Evolutionary conservation across 2,113 vertebrate genomes (phyloP).

Genomic region (Tachysurus fulvidraco): DNA sequence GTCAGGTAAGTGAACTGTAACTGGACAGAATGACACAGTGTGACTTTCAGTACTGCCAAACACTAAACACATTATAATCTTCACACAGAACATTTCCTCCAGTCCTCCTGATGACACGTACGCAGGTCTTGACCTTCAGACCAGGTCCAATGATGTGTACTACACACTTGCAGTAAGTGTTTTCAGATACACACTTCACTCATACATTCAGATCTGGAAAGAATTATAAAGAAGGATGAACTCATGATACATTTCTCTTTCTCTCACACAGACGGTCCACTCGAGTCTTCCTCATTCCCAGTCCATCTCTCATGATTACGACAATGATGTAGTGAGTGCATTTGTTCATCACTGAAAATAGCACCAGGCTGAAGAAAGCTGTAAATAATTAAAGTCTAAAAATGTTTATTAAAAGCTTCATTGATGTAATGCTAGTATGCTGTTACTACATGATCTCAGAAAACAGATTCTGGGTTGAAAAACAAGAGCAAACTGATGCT

Average conservation of each 20-base stretch:
- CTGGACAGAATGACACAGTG: neutral
- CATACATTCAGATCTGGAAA: neutral
- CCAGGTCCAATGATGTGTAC: slow-evolving; percentile 8
- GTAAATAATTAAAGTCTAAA: too few species aligned
- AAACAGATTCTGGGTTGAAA: too few species aligned
- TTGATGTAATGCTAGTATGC: neutral
- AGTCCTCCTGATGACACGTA: neutral
- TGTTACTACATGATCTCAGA: neutral
- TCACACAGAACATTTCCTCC: neutral
- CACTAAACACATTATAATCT: neutral
- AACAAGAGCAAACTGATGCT: neutral
- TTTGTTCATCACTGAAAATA: neutral
- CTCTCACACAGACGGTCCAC: neutral
- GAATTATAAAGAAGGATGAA: neutral
- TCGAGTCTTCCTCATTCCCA: neutral
- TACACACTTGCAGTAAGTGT: neutral
- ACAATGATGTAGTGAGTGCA: neutral
- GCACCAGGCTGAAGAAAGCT: neutral
- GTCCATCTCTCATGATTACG: neutral
- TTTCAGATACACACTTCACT: neutral
- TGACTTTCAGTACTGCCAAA: neutral
- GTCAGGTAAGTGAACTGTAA: too few species aligned
- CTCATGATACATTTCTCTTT: neutral
- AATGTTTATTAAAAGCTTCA: neutral
- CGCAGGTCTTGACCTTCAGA: neutral